Conservation (phyloP, 1,140 invertebrate genomes). For the Diachasma alloeum region DNA sequence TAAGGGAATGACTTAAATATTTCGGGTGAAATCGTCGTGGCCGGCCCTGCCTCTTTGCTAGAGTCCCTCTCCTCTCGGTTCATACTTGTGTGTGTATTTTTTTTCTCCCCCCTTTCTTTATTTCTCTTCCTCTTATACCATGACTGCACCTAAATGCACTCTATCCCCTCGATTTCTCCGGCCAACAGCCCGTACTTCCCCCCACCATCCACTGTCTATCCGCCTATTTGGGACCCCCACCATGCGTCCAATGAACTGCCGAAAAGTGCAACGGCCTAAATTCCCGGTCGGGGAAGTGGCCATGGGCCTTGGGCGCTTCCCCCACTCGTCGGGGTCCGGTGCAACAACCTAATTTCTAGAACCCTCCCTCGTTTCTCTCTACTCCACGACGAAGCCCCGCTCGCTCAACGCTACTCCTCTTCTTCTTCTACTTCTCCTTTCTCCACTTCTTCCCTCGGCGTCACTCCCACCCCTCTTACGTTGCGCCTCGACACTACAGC, state of each 20-base stretch:
- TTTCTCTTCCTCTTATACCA: conserved; percentile 20
- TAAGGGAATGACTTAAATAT: not conserved
- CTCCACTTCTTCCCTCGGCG: conserved; percentile 7
- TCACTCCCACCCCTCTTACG: conserved; percentile 29
- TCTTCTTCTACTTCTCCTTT: conserved; percentile 14
- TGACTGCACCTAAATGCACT: conserved; percentile 33
- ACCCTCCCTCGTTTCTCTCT: conserved; percentile 36
- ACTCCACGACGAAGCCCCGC: conserved; percentile 28
- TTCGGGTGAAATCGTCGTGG: conserved; percentile 25
- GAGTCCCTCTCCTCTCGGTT: conserved; percentile 43
- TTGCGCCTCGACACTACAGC: too few relatives aligned
- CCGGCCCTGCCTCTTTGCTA: conserved; percentile 60
- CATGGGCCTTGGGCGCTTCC: conserved; percentile 62
- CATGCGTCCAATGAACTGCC: conserved; percentile 35
- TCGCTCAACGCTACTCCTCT: too few relatives aligned
- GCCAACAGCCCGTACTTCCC: not conserved
- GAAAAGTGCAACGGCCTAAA: conserved; percentile 67
- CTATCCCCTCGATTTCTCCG: conserved; percentile 23
- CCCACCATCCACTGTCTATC: conserved; percentile 31
- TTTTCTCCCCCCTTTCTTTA: conserved; percentile 8
- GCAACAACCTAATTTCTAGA: conserved; percentile 68
- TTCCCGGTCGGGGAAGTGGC: conserved; percentile 54
- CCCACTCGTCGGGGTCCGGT: conserved; percentile 52
- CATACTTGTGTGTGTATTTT: not conserved
- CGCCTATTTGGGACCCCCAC: conserved; percentile 51